Conservation (phyloP, 2,888 invertebrate species). For the Tetramorium bicarinatum region DNA sequence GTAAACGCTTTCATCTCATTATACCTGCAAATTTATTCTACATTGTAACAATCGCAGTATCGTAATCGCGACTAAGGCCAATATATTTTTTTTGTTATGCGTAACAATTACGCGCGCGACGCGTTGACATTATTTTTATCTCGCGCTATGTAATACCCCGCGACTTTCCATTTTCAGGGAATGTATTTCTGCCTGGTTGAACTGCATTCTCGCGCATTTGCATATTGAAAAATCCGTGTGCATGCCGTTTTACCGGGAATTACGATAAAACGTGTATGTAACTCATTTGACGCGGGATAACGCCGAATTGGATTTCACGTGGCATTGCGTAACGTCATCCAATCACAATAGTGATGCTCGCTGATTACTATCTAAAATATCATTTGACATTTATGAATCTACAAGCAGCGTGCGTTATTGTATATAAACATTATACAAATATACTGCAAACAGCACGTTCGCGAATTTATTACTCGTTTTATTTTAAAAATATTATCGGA, state of each 20-base stretch:
- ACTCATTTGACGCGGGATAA: constrained; percentile 40
- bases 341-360: constrained; percentile 54
- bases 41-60: not conserved
- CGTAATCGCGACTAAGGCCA: constrained; percentile 1
- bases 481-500: constrained; percentile 30
- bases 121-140: constrained; percentile 25
- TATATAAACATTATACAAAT: not conserved
- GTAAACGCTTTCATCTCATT: constrained; percentile 2
- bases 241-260: constrained; percentile 36
- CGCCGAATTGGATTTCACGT: constrained; percentile 52
- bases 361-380: constrained; percentile 55
- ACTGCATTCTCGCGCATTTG: constrained; percentile 39
- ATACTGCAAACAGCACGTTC: constrained; percentile 1
- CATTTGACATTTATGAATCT: constrained; percentile 54
- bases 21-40: constrained; percentile 14
- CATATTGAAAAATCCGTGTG: constrained; percentile 52
- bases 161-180: constrained; percentile 47
- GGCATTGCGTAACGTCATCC: constrained; percentile 46
- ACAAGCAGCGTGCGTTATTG: constrained; percentile 18
- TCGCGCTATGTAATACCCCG: constrained; percentile 16
- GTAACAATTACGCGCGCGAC: constrained; percentile 22
- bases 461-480: constrained; percentile 38
- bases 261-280: constrained; percentile 50
- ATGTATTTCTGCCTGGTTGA: constrained; percentile 36
- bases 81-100: constrained; percentile 21